A percentile compares a stretch with the other conserved stretches of the same genome.
Conservation (phyloP, 2,888 invertebrate species). For the Drosophila niveifrons region DNA sequence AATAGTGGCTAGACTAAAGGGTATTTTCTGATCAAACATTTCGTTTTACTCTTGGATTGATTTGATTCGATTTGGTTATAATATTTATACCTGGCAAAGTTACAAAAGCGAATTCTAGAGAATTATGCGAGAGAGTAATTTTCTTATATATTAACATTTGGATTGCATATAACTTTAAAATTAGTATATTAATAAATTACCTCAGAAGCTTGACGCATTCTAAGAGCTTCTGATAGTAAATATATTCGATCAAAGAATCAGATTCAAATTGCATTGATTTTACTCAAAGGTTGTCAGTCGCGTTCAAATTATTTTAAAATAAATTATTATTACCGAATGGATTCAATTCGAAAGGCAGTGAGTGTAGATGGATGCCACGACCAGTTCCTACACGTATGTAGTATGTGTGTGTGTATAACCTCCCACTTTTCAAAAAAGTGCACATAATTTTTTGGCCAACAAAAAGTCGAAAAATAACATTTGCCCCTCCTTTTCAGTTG, state of each 20-base stretch:
- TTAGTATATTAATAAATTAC: neutral
- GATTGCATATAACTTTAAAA: neutral
- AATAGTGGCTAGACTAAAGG: no score
- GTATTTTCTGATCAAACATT: no score
- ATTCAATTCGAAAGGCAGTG: constrained; percentile 4
- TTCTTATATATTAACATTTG: neutral
- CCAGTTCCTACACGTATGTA: constrained; percentile 9
- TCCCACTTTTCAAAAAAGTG: constrained; percentile 33
- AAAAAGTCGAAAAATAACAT: constrained; percentile 45
- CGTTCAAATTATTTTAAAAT: constrained; percentile 40
- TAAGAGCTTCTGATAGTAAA: neutral
- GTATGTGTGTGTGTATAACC: neutral
- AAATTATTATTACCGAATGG: constrained; percentile 33
- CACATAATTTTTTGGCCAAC: constrained; percentile 68
- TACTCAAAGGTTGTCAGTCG: neutral
- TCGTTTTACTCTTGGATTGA: no score
- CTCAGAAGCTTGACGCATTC: neutral
- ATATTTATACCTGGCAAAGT: no score
- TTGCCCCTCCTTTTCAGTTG: constrained; percentile 43
- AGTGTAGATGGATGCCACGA: neutral
- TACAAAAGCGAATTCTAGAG: constrained; percentile 17
- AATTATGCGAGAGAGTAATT: constrained; percentile 14
- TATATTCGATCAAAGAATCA: constrained; percentile 19
- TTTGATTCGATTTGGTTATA: no score
- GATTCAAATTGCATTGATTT: constrained; percentile 12